These are phyloP conservation scores for Tinamus guttatus DNA, from an alignment of 2,113 vertebrate genomes.

Conservation along the genomic window DNA sequence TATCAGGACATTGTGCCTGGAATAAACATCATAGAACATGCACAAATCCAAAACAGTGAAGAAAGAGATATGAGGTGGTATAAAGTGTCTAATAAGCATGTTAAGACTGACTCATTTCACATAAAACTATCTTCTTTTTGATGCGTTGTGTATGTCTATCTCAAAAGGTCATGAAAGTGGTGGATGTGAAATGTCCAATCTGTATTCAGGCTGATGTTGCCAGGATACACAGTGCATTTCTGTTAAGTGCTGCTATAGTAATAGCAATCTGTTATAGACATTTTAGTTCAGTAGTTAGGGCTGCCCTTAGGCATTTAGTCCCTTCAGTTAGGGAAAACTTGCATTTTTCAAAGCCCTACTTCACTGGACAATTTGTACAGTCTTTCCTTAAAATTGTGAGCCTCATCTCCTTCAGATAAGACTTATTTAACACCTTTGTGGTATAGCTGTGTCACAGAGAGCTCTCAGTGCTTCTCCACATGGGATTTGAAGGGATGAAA, in stretches of 20 bases:
- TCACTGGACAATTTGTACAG: background rate
- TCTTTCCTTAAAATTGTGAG: background rate
- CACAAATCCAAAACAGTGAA: background rate
- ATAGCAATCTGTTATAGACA: background rate
- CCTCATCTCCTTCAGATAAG: fast-evolving
- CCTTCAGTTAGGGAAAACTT: background rate
- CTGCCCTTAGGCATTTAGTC: background rate
- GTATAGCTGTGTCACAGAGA: background rate
- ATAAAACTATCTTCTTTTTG: background rate
- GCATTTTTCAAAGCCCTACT: background rate
- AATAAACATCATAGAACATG: background rate
- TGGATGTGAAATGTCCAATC: background rate
- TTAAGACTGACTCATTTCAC: background rate
- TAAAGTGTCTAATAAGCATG: background rate
- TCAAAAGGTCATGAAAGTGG: background rate
- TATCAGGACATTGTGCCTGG: background rate
- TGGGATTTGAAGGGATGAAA: background rate
- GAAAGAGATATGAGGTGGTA: background rate
- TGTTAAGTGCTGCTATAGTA: background rate
- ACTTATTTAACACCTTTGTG: background rate
- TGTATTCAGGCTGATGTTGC: fast-evolving
- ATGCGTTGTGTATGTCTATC: background rate
- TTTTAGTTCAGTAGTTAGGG: background rate
- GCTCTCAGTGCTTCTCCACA: background rate
- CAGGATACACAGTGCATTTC: background rate